Conservation (phyloP, 1,140 invertebrate genomes). For the Temnothorax nylanderi region DNA sequence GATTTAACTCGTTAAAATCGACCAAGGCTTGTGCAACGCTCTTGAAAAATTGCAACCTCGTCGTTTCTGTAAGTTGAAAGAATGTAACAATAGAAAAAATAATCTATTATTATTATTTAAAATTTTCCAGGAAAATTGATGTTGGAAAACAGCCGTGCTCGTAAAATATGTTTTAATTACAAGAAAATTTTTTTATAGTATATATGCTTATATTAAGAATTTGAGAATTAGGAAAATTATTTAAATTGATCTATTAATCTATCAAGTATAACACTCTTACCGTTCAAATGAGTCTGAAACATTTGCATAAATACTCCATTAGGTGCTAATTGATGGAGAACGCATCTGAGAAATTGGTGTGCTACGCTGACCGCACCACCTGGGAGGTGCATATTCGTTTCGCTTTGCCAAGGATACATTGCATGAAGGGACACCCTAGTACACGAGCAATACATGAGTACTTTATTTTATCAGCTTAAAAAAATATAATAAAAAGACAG, state of each 20-base stretch:
- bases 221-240: slow-evolving; percentile 24
- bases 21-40: slow-evolving; percentile 96
- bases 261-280: slow-evolving; percentile 82
- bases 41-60: slow-evolving; percentile 94
- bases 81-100: background rate
- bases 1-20: slow-evolving; percentile 99
- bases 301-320: slow-evolving; percentile 98
- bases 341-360: slow-evolving; percentile 98
- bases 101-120: background rate
- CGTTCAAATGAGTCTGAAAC: slow-evolving; percentile 95
- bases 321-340: slow-evolving; percentile 97
- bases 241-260: slow-evolving; percentile 2
- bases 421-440: slow-evolving; percentile 90
- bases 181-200: background rate
- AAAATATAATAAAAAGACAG: background rate
- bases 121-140: background rate
- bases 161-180: background rate
- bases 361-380: slow-evolving; percentile 97
- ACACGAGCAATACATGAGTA: slow-evolving; percentile 1
- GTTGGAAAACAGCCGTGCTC: background rate
- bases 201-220: background rate
- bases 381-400: slow-evolving; percentile 94
- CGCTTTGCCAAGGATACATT: slow-evolving; percentile 96
- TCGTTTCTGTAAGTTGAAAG: slow-evolving; percentile 86
- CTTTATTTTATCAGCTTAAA: background rate